phyloP scores from a whole-genome alignment of 2,888 invertebrate species.

The Antheraea yamamai region DNA sequence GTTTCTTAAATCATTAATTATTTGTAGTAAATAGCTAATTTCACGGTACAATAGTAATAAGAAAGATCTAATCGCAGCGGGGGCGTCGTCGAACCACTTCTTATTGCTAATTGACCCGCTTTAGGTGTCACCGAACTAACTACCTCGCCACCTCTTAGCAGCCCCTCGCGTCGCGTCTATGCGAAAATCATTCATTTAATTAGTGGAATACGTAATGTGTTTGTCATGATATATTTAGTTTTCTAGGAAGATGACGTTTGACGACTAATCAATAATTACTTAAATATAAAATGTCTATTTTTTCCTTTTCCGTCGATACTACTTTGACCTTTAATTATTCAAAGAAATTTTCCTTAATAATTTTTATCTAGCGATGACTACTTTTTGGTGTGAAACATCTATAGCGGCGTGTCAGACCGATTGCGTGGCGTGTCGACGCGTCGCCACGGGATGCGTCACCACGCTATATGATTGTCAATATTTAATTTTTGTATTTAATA shows the following conservation, averaged over 20 bases:
- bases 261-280: constrained; percentile 5
- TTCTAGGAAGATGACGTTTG: not conserved
- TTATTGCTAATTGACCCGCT: constrained; percentile 66
- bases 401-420: no score
- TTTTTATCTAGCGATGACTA: no score
- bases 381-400: no score
- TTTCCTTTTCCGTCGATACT: not conserved
- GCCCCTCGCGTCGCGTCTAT: constrained; percentile 33
- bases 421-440: no score
- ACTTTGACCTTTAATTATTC: no score
- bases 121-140: constrained; percentile 46
- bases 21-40: constrained; percentile 8
- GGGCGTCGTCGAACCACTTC: constrained; percentile 32
- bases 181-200: constrained; percentile 47
- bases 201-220: constrained; percentile 28
- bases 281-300: not conserved
- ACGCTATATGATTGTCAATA: no score
- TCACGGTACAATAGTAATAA: constrained; percentile 13
- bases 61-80: constrained; percentile 15
- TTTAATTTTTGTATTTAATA: no score
- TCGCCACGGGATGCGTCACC: no score
- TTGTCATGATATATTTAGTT: constrained; percentile 16
- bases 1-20: not conserved
- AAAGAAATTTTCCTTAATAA: no score
- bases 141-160: constrained; percentile 40